These are phyloP conservation scores for Drosophila rubida DNA, from an alignment of 2,888 invertebrate species.

Conservation along the genomic window DNA sequence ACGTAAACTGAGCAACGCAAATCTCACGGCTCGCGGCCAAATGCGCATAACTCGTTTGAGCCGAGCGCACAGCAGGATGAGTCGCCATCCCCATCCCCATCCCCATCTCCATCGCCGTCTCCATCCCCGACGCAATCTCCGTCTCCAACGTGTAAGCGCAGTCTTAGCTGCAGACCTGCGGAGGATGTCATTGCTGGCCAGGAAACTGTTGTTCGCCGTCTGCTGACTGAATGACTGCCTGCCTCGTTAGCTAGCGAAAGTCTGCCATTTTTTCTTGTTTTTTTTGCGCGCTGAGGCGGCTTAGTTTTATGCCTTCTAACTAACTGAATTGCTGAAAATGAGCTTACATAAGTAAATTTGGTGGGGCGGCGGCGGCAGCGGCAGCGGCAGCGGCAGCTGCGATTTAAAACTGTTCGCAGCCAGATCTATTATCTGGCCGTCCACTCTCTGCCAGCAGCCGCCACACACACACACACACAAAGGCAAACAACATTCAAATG, in stretches of 20 bases:
- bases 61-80: constrained; percentile 14
- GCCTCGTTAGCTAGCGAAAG: constrained; percentile 59
- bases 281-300: constrained; percentile 22
- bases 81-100: neutral
- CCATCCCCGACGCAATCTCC: neutral
- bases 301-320: constrained; percentile 62
- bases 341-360: constrained; percentile 54
- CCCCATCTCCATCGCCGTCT: neutral
- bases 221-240: constrained; percentile 1
- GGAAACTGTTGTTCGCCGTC: constrained; percentile 53
- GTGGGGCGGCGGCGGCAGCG: constrained; percentile 38
- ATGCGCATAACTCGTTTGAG: constrained; percentile 70
- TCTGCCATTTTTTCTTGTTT: neutral
- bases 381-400: constrained; percentile 41
- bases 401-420: constrained; percentile 44
- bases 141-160: neutral
- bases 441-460: constrained; percentile 10
- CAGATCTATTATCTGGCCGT: constrained; percentile 49
- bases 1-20: constrained; percentile 58
- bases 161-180: neutral
- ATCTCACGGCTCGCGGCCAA: constrained; percentile 68
- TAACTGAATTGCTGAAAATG: constrained; percentile 66
- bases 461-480: constrained; percentile 27
- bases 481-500: constrained; percentile 56
- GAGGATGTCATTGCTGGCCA: constrained; percentile 64